Evolutionary conservation across 2,888 invertebrate species (phyloP), one percentile per base, ranked within the genome.

Genomic region (Drosophila silvestris): DNA sequence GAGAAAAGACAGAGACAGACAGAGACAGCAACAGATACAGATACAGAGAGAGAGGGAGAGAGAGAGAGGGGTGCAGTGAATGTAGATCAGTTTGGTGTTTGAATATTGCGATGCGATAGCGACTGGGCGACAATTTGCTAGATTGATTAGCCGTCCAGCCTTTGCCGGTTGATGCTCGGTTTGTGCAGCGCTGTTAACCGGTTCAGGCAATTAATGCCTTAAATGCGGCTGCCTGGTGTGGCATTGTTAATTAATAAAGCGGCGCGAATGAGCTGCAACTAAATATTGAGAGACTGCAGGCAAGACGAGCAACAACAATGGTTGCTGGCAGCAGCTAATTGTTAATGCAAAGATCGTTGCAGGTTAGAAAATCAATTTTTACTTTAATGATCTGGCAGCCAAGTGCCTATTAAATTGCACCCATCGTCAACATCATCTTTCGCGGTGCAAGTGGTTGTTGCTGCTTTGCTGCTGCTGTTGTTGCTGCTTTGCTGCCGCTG

Each of bases 311-410:
- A 19, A 22, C 61, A 59, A 28, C 41, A 26, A 50, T 47, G 47
- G 47, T 26, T 47, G 47, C 47, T 7, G 47, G 16, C 37, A 39
- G 44, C 63, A 65, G 67, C 81, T 89, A 81, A 89, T 90, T 89
- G 83, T 85, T 87, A 89, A 89, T 90, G 89, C 89, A 84, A 90
- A 90, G 88, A 85, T 88, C 87, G 85, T 87, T 86, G 79, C 83
- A 81, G 85, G 86, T 88, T 86, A 89, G 89, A 89, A 89, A 88
- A 88, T 88, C 88, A 88, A 88, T 88, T 88, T 88, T 89, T 88
- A 88, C 89, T 89, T 89, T 88, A 88, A 88, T 88, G 87, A 88
- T 85, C 86, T 85, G 83, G 74, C 74, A 41, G 81, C 75, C 79
- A 86, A 86, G 82, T 85, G 85, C 74, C 83, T 83, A 87, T 87